These are phyloP conservation scores for Cyclopterus lumpus DNA, from an alignment of 2,797 vertebrate genomes.

Conservation along the genomic window DNA sequence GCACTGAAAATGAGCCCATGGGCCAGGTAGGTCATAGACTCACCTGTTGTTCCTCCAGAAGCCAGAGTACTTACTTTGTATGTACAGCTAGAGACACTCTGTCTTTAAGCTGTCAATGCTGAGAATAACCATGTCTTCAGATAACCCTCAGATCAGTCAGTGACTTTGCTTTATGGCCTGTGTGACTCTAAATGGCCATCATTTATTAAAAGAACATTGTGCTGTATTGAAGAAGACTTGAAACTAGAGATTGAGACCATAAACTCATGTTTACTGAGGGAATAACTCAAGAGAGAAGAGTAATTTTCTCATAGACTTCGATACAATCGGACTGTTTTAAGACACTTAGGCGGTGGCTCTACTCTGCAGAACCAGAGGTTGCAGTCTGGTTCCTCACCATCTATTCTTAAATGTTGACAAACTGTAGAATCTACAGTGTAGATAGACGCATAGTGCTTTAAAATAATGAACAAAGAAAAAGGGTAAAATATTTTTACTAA, in stretches of 20 bases:
- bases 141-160: no score
- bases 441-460: not conserved
- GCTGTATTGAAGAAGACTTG: no score
- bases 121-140: not conserved
- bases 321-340: no score
- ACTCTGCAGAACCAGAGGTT: not conserved
- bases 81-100: not conserved
- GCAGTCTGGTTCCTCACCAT: not conserved
- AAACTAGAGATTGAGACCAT: no score
- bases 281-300: no score
- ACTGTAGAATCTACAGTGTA: not conserved
- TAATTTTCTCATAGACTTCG: no score
- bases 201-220: no score
- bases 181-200: no score
- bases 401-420: not conserved
- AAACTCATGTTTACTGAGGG: no score
- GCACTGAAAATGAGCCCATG: constrained; percentile 99
- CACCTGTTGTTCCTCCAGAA: not conserved
- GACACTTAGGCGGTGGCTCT: no score
- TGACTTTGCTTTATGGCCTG: no score
- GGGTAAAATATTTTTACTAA: no score
- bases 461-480: not conserved
- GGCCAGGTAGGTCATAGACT: constrained; percentile 87
- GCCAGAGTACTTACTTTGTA: not conserved
- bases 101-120: not conserved